Base-by-base conservation (phyloP, 2,113 vertebrate genomes). In the Alaudala cheleensis region DNA sequence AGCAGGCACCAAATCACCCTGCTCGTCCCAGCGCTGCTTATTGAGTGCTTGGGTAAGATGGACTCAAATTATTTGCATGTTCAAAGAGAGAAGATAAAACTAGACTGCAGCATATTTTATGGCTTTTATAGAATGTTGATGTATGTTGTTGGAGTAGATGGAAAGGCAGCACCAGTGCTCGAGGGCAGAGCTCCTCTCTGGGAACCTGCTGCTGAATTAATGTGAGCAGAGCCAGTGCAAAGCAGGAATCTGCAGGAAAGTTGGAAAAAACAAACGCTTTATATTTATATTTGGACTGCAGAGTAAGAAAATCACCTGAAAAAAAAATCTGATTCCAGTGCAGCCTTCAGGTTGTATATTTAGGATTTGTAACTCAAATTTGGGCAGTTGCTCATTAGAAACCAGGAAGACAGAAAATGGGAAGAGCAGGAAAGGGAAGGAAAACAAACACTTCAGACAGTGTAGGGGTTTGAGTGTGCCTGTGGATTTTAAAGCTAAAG, bases 1-100 rank as follows among this genome's bases (percentile, higher is more conserved):
- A 23, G 25, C 88, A 10, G 22, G 44, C 23, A 29, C 31, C 25
- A 67, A 81, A 70, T 69, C 8, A 26, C 42, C 87, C 78, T 20
- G 20, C 28, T 66, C 65, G 25, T 33, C 71, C 79, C 12, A 2
- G 11, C 42, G 1, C 73, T 31, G 39, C 17, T 77, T 88, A 69
- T 40, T 37, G 92, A 54, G 78, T 22, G 67, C 20, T 71, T 77
- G 50, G 80, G 13, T 37, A 62, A 67, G 85, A 90, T 56, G 80
- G 80, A 93, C 86, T 73, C 71, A 76, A 71, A 83, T 87, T 86
- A 93, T 90, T 72, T 88, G 72, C 37, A 23, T 34, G n/a, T 79
- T 96, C 86, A 84, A 81, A 93, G 80, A 66, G 22, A 74, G 70
- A 76, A 89, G 94, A 81, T 84, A 84, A 86, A 80, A 73, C 40